phyloP scores from a whole-genome alignment of 1,140 invertebrate species.

The Drosophila micromelanica region DNA sequence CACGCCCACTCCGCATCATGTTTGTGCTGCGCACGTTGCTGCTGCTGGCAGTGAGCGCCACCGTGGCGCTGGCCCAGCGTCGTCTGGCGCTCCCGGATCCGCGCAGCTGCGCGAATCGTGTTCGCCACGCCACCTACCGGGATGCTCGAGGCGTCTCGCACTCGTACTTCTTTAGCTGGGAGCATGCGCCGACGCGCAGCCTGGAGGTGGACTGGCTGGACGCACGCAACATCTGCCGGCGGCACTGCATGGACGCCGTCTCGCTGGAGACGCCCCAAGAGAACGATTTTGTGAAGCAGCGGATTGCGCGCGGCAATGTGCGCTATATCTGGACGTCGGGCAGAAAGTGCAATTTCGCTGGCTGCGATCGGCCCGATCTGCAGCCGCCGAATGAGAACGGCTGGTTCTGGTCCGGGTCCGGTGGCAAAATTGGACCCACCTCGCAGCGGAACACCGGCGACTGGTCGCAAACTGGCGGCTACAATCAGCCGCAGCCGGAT shows the following conservation, averaged over 20 bases:
- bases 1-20: conserved; percentile 48
- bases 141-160: conserved; percentile 93
- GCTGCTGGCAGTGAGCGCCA: conserved; percentile 88
- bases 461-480: conserved; percentile 94
- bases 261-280: conserved; percentile 95
- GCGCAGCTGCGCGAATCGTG: conserved; percentile 93
- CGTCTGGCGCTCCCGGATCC: conserved; percentile 94
- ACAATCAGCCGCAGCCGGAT: conserved; percentile 93
- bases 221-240: conserved; percentile 94
- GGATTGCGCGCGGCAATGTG: conserved; percentile 89
- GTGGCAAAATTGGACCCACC: conserved; percentile 94
- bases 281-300: conserved; percentile 95
- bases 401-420: conserved; percentile 97
- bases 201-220: conserved; percentile 96
- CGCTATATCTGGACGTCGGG: conserved; percentile 96
- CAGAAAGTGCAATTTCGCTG: conserved; percentile 96
- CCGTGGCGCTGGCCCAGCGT: conserved; percentile 90
- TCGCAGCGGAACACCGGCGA: conserved; percentile 94
- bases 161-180: conserved; percentile 97
- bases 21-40: conserved; percentile 82
- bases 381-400: conserved; percentile 95
- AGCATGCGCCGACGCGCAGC: conserved; percentile 92
- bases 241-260: conserved; percentile 97
- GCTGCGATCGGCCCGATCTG: conserved; percentile 93
- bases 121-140: conserved; percentile 93